phyloP scores from a whole-genome alignment of 2,113 vertebrate genomes.

The Meleagris gallopavo region DNA sequence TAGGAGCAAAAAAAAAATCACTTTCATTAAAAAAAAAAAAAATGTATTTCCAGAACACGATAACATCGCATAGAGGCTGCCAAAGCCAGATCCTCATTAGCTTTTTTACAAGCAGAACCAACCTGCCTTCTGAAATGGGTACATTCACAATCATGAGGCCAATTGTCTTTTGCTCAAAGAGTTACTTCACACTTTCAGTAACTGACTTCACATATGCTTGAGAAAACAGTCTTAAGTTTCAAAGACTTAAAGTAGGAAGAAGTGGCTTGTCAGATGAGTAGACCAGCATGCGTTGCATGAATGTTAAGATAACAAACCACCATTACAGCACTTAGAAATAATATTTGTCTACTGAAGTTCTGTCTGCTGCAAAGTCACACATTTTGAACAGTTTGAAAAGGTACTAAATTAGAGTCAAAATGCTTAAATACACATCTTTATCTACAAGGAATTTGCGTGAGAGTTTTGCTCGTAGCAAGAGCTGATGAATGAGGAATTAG shows the following conservation, averaged over 20 bases:
- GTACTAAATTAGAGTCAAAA: slow-evolving; percentile 11
- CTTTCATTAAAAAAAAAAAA: not conserved
- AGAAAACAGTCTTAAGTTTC: not conserved
- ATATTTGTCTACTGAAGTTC: slow-evolving; percentile 36
- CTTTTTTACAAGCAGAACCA: not conserved
- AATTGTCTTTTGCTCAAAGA: not conserved
- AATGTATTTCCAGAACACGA: not conserved
- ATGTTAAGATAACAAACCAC: slow-evolving; percentile 24
- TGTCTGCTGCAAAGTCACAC: slow-evolving; percentile 5
- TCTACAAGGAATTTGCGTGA: slow-evolving; percentile 5
- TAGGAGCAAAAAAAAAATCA: not conserved
- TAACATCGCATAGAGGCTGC: not conserved
- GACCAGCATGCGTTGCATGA: not conserved
- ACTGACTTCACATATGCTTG: not conserved
- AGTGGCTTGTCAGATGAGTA: not conserved
- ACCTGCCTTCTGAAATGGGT: not conserved
- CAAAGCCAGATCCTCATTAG: not conserved
- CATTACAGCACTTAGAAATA: slow-evolving; percentile 32
- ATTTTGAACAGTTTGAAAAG: not conserved
- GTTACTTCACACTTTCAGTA: not conserved
- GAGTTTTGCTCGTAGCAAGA: not conserved
- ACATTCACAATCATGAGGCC: not conserved
- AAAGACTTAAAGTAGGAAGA: not conserved
- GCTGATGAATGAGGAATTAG: not conserved
- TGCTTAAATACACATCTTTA: not conserved